Evolutionary conservation across 2,888 invertebrate species (phyloP).

Genomic region (Epiblema foenella): DNA sequence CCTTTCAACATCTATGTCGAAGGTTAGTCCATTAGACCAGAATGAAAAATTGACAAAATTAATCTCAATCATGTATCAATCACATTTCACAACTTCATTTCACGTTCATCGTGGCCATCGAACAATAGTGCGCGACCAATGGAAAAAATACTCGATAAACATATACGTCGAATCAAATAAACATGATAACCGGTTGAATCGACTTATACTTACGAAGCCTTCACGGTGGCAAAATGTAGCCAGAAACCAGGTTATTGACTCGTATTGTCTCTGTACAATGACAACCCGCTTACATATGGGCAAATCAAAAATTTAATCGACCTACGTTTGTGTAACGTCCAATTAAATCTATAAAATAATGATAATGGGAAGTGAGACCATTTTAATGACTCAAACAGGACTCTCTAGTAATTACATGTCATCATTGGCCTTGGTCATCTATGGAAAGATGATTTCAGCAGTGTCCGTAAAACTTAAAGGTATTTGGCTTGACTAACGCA

Average conservation of each 20-base stretch:
- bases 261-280: conserved; percentile 33
- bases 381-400: conserved; percentile 14
- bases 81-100: conserved; percentile 56
- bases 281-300: conserved; percentile 22
- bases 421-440: too few relatives aligned
- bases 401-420: conserved; percentile 1
- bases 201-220: conserved; percentile 45
- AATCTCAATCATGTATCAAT: conserved; percentile 57
- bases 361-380: conserved; percentile 6
- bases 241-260: conserved; percentile 42
- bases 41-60: conserved; percentile 62
- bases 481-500: too few relatives aligned
- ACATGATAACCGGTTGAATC: conserved; percentile 52
- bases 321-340: background rate
- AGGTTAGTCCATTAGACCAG: conserved; percentile 57
- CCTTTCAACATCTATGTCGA: conserved; percentile 44
- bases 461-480: too few relatives aligned
- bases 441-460: too few relatives aligned
- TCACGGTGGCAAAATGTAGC: conserved; percentile 45
- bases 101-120: conserved; percentile 46
- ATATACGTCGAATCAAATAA: conserved; percentile 49
- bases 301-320: conserved; percentile 14
- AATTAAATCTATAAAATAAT: conserved; percentile 19
- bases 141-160: conserved; percentile 36
- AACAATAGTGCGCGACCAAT: conserved; percentile 47